These are phyloP conservation scores for Hartigia nigra DNA, from an alignment of 2,888 invertebrate species.

Conservation along the genomic window DNA sequence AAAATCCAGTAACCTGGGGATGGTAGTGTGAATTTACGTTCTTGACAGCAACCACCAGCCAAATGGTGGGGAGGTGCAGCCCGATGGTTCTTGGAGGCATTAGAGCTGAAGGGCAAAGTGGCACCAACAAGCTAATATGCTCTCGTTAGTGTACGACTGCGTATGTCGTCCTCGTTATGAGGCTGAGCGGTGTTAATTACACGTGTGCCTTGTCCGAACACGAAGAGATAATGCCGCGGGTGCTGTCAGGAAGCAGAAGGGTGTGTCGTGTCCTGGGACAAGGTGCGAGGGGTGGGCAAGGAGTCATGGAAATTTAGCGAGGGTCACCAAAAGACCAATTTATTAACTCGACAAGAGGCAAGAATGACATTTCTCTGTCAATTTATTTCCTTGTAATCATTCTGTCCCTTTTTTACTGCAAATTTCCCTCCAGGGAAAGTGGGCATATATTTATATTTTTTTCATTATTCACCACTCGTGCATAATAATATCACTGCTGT, in stretches of 20 bases:
- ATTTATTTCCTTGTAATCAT: not conserved
- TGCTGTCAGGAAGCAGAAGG: constrained; percentile 31
- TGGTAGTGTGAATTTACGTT: constrained; percentile 48
- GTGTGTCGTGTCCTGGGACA: constrained; percentile 49
- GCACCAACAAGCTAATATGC: constrained; percentile 56
- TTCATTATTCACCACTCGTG: not conserved
- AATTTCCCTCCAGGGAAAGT: not conserved
- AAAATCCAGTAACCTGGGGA: not conserved
- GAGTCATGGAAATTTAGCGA: not conserved
- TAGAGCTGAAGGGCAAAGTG: constrained; percentile 32
- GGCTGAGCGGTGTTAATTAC: constrained; percentile 52
- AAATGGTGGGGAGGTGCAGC: not conserved
- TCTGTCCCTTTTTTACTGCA: not conserved
- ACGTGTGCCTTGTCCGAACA: constrained; percentile 54
- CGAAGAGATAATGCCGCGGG: constrained; percentile 49
- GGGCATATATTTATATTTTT: not conserved
- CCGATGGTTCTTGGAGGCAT: not conserved
- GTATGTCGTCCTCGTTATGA: constrained; percentile 47
- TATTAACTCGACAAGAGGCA: not conserved
- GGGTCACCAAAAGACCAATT: not conserved
- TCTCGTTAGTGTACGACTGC: constrained; percentile 49
- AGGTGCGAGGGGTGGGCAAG: not conserved
- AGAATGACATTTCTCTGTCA: not conserved
- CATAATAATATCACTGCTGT: not conserved
- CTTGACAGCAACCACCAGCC: constrained; percentile 49